These are phyloP conservation scores for Phoenoteleia sp. DNA, from an alignment of 2,888 invertebrate species.

Conservation along the genomic window DNA sequence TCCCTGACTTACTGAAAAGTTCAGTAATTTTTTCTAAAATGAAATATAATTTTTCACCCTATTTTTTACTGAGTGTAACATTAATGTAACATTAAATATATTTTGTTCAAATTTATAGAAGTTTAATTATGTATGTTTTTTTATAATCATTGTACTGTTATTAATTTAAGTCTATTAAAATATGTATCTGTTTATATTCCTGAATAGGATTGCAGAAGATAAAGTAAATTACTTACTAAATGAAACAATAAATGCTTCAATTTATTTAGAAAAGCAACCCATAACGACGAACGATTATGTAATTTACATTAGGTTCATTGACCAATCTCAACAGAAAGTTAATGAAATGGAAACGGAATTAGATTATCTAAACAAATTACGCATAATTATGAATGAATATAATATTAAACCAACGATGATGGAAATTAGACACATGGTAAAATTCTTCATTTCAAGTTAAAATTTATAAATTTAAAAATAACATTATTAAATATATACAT, in stretches of 20 bases:
- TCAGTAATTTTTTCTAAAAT: no score
- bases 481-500: no score
- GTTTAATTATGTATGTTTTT: no score
- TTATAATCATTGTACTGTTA: no score
- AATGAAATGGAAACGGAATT: constrained; percentile 91
- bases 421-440: no score
- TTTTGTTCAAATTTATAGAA: no score
- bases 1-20: no score
- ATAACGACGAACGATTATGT: constrained; percentile 92
- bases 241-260: constrained; percentile 89
- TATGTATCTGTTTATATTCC: not conserved
- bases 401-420: constrained; percentile 87
- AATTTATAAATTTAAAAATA: not conserved
- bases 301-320: constrained; percentile 90
- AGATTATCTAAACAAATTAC: constrained; percentile 94
- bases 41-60: no score
- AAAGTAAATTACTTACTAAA: constrained; percentile 87
- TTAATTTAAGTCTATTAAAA: no score
- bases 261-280: constrained; percentile 88
- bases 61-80: no score
- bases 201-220: constrained; percentile 89
- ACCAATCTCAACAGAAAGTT: constrained; percentile 90
- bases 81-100: no score
- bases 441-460: no score
- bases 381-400: constrained; percentile 94